phyloP scores from a whole-genome alignment of 2,113 vertebrate genomes.

The Scartelaos histophorus region DNA sequence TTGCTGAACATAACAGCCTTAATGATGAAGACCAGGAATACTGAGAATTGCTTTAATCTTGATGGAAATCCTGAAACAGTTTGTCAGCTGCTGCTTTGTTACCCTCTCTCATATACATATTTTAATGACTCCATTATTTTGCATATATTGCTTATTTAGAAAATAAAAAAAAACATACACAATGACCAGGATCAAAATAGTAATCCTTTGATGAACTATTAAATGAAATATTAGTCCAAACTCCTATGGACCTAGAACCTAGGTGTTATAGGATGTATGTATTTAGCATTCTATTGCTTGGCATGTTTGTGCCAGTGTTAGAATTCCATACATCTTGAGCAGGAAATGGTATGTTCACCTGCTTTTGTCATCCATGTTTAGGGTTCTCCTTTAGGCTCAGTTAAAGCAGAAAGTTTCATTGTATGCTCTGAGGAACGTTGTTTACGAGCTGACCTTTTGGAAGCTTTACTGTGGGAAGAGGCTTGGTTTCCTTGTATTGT shows the following conservation, averaged over 20 bases:
- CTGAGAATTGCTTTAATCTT: too few relatives aligned
- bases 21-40: too few relatives aligned
- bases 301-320: not conserved
- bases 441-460: constrained; percentile 52
- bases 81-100: too few relatives aligned
- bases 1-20: too few relatives aligned
- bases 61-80: too few relatives aligned
- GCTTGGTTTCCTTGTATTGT: constrained; percentile 23
- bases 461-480: constrained; percentile 40
- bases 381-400: constrained; percentile 36
- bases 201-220: too few relatives aligned
- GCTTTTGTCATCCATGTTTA: constrained; percentile 34
- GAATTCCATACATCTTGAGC: not conserved
- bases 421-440: constrained; percentile 38
- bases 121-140: too few relatives aligned
- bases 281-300: not conserved
- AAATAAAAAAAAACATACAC: too few relatives aligned
- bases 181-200: too few relatives aligned
- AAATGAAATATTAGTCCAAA: too few relatives aligned
- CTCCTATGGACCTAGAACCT: not conserved
- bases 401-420: constrained; percentile 36
- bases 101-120: too few relatives aligned
- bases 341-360: constrained; percentile 26
- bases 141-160: too few relatives aligned
- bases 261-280: not conserved